Conservation (phyloP, 2,113 vertebrate species). For the Ameiurus melas region DNA sequence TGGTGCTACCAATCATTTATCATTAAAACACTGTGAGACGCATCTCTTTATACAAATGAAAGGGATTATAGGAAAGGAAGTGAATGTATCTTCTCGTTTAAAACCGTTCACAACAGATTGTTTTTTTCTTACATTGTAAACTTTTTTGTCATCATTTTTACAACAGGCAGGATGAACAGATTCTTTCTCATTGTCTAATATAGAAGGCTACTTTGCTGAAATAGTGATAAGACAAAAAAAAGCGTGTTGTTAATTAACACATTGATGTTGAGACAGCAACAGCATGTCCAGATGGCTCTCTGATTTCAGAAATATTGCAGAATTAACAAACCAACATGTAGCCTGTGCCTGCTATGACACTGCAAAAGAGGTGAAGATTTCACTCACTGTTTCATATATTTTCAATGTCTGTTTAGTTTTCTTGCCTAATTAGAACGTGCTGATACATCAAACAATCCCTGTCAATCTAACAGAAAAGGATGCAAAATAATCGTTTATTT, state of each 20-base stretch:
- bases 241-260: slow-evolving; percentile 26
- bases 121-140: background rate
- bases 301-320: slow-evolving; percentile 9
- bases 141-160: background rate
- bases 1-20: background rate
- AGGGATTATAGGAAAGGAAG: background rate
- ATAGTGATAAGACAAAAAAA: background rate
- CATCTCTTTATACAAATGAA: background rate
- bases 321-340: slow-evolving; percentile 6
- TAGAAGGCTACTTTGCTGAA: background rate
- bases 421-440: background rate
- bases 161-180: background rate
- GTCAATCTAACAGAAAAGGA: background rate
- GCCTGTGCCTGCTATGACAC: background rate
- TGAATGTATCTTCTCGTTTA: background rate
- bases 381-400: background rate
- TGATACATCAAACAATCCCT: background rate
- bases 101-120: background rate
- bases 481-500: background rate
- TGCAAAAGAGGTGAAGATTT: background rate
- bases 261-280: slow-evolving; percentile 1
- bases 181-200: background rate
- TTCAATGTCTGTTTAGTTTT: background rate
- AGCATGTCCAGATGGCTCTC: background rate
- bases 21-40: background rate